Conservation (phyloP, 2,797 vertebrate genomes). For the Tarsius wallacei region DNA sequence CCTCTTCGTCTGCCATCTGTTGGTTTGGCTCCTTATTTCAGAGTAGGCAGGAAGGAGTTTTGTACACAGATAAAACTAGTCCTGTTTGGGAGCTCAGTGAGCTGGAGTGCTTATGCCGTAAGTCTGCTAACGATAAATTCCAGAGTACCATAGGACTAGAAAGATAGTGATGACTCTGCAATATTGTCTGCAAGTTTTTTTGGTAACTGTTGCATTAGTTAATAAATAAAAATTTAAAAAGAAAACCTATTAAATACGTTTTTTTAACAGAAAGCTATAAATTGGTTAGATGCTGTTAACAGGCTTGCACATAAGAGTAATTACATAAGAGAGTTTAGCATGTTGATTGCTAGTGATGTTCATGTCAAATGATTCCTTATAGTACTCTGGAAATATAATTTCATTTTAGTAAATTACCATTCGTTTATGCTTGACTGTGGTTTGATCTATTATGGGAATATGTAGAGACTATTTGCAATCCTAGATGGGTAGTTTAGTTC, state of each 20-base stretch:
- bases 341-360: conserved; percentile 55
- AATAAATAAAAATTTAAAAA: conserved; percentile 43
- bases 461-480: conserved; percentile 39
- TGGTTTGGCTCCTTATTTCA: conserved; percentile 70
- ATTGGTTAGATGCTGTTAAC: conserved; percentile 51
- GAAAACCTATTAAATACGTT: not conserved
- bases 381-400: conserved; percentile 52
- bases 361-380: conserved; percentile 40
- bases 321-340: conserved; percentile 55
- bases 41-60: conserved; percentile 68
- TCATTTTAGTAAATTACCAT: conserved; percentile 42
- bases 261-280: not conserved
- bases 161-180: conserved; percentile 66
- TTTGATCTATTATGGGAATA: conserved; percentile 58
- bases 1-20: conserved; percentile 71
- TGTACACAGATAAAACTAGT: conserved; percentile 72
- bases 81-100: conserved; percentile 56
- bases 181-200: conserved; percentile 47
- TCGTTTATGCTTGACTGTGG: conserved; percentile 28
- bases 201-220: conserved; percentile 55
- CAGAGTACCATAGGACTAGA: conserved; percentile 25
- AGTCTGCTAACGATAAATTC: conserved; percentile 67
- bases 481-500: conserved; percentile 48
- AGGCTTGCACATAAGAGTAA: conserved; percentile 43
- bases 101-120: conserved; percentile 57